These are phyloP conservation scores for Mythimna vitellina DNA, from an alignment of 2,888 invertebrate genomes.

Conservation along the genomic window DNA sequence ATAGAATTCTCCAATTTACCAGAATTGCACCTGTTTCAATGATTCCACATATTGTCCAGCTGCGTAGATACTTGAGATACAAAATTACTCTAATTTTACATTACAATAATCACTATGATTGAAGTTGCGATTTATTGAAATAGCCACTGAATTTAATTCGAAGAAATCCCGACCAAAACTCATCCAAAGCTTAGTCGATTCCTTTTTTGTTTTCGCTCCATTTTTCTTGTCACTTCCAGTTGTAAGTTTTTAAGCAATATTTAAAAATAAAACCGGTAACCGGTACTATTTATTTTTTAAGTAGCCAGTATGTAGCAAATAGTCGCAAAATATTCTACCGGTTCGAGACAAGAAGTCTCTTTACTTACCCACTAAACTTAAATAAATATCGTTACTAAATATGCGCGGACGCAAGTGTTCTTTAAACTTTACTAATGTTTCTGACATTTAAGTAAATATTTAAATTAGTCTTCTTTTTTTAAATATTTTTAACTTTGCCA, in stretches of 20 bases:
- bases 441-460: conserved; percentile 36
- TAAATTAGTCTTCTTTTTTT: conserved; percentile 7
- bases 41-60: too few relatives aligned
- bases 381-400: conserved; percentile 49
- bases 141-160: too few relatives aligned
- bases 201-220: neutral
- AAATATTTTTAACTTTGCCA: neutral
- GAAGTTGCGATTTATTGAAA: too few relatives aligned
- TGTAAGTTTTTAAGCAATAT: neutral
- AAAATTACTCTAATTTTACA: too few relatives aligned
- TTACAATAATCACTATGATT: too few relatives aligned
- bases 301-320: conserved; percentile 28
- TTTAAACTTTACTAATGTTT: conserved; percentile 45
- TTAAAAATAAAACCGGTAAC: neutral
- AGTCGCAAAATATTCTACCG: conserved; percentile 38
- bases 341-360: conserved; percentile 31
- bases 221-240: neutral
- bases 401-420: conserved; percentile 30
- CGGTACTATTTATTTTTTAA: conserved; percentile 8
- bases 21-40: too few relatives aligned
- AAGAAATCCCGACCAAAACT: too few relatives aligned
- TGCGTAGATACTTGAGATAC: too few relatives aligned
- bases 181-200: neutral
- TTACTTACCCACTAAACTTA: conserved; percentile 46
- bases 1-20: too few relatives aligned